Evolutionary conservation across 2,888 invertebrate species (phyloP).

Genomic region (Drosophila paracracens): DNA sequence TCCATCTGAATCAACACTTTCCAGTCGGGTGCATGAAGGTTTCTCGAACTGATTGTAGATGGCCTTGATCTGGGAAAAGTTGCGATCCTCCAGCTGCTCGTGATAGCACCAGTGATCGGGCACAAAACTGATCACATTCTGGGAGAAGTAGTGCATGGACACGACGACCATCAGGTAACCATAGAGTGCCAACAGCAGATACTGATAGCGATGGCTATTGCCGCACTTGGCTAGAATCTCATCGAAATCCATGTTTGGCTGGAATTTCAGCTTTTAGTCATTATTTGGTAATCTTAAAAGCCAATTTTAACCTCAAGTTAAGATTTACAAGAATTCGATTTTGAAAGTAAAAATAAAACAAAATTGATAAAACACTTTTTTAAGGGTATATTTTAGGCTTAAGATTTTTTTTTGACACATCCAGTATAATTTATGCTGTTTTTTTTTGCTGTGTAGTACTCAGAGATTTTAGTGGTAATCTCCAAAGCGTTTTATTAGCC

Average conservation of each 20-base stretch:
- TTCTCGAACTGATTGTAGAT: conserved; percentile 75
- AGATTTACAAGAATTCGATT: background rate
- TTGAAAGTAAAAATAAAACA: background rate
- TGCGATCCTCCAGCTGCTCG: conserved; percentile 73
- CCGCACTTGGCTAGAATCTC: conserved; percentile 86
- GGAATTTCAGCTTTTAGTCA: background rate
- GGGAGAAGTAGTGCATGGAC: conserved; percentile 87
- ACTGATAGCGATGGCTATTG: conserved; percentile 86
- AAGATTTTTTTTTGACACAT: background rate
- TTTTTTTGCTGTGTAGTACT: background rate
- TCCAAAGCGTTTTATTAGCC: conserved; percentile 15
- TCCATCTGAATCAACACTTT: conserved; percentile 48
- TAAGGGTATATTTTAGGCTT: background rate
- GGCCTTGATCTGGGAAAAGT: conserved; percentile 70
- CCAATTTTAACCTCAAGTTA: background rate
- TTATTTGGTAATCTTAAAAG: background rate
- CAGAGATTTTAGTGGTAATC: conserved; percentile 23
- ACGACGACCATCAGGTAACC: conserved; percentile 86
- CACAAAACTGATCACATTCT: conserved; percentile 86
- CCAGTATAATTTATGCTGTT: background rate
- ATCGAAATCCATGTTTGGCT: conserved; percentile 84
- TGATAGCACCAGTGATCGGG: conserved; percentile 85
- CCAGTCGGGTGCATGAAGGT: conserved; percentile 79
- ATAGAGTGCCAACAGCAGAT: conserved; percentile 85
- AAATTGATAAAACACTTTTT: background rate